Evolutionary conservation across 2,113 vertebrate species (phyloP), one percentile per base, ranked within the genome.

Genomic region (Pteronura brasiliensis): DNA sequence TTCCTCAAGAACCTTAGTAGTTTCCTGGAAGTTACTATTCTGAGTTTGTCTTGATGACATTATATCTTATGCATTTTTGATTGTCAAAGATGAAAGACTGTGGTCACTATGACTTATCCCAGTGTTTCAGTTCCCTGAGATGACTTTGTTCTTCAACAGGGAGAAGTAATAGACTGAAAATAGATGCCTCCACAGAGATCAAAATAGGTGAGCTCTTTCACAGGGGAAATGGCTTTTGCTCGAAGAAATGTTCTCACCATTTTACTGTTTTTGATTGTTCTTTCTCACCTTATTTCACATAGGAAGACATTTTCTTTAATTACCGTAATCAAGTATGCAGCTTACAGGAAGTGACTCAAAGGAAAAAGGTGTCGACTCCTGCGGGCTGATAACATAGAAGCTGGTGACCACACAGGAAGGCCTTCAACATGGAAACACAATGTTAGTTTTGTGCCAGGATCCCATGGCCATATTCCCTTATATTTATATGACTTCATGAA

Each of bases 261-360:
- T 98, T 98, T 96, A 88, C n/a, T 95, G 42, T 74, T 93, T 92
- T 87, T 36, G 1, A 85, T 98, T 98, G 85, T 98, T 96, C 84
- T 94, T 89, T 97, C 88, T 94, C 96, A 96, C 97, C 97, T 98
- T 97, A 95, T 59, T 97, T 98, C 86, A 95, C 88, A 97, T 90
- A 92, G 93, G 90, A 96, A 97, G 97, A 96, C 0, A 4, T 94
- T 96, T 97, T 96, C 93, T 97, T 96, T 97, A 97, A 97, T 98
- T 97, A 95, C 74, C 18, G 86, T 93, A 96, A 97, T 97, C 90
- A 93, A 98, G 69, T 89, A 49, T 63, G 72, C 55, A 67, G 85
- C 82, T 96, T 83, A 87, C 25, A 95, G 97, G 98, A 98, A 98
- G 95, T 98, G 98, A 98, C 95, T 98, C 97, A 98, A 96, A 97